Evolutionary conservation across 1,140 invertebrate genomes (phyloP).

Genomic region (Berghia stephanieae): DNA sequence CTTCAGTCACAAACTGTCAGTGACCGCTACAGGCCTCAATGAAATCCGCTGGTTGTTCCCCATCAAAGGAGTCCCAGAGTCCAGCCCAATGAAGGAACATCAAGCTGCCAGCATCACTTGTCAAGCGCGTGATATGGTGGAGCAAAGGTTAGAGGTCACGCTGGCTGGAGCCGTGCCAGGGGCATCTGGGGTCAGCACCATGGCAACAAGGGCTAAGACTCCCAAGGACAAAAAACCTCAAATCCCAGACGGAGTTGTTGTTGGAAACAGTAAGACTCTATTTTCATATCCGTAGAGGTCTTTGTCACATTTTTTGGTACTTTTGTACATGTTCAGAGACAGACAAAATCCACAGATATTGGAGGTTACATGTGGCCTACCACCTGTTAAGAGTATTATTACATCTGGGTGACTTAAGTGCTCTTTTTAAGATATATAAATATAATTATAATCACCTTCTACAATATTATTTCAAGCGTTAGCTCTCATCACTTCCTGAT

Average conservation of each 20-base stretch:
- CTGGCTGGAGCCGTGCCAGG: slow-evolving; percentile 56
- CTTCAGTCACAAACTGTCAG: slow-evolving; percentile 15
- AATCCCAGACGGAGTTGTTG: slow-evolving; percentile 56
- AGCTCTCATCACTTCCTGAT: too few relatives aligned
- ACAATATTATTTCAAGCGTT: too few relatives aligned
- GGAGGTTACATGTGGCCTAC: too few relatives aligned
- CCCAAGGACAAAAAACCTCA: slow-evolving; percentile 49
- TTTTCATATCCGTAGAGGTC: not conserved
- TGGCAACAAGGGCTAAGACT: slow-evolving; percentile 51
- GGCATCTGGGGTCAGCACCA: slow-evolving; percentile 31
- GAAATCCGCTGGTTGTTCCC: slow-evolving; percentile 63
- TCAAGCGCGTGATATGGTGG: slow-evolving; percentile 51
- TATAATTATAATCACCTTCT: too few relatives aligned
- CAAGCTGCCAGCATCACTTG: slow-evolving; percentile 52
- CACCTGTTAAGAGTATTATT: too few relatives aligned
- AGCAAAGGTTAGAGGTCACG: slow-evolving; percentile 61
- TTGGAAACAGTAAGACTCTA: slow-evolving; percentile 65
- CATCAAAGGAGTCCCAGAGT: slow-evolving; percentile 61
- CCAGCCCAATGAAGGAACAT: slow-evolving; percentile 45
- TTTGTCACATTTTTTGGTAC: not conserved
- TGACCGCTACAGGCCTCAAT: slow-evolving; percentile 33
- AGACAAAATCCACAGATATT: too few relatives aligned
- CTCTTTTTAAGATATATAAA: too few relatives aligned
- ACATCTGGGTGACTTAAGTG: too few relatives aligned
- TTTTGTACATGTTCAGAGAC: not conserved